Percentiles rank a stretch among this genome's conserved stretches.
Evolutionary conservation across 1,140 invertebrate species (phyloP).

Genomic region (Drosophila erecta): DNA sequence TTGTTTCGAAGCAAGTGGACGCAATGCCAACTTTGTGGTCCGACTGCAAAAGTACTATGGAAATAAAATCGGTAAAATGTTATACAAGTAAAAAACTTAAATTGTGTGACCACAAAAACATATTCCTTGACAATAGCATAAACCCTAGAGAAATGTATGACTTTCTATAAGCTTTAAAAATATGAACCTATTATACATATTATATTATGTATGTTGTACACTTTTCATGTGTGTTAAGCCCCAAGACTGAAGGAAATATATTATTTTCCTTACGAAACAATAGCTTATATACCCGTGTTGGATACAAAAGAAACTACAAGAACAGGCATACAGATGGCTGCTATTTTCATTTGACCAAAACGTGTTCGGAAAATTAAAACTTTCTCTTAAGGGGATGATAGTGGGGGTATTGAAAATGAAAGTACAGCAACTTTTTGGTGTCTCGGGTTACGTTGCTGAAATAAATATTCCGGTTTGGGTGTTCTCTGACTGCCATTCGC

Average conservation of each 20-base stretch:
- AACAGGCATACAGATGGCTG: slow-evolving; percentile 46
- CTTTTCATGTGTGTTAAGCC: too few relatives aligned
- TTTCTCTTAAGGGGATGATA: slow-evolving; percentile 20
- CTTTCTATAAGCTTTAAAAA: not conserved
- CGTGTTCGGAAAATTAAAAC: slow-evolving; percentile 80
- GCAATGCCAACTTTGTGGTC: too few relatives aligned
- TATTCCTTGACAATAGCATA: too few relatives aligned
- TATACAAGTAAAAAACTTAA: too few relatives aligned
- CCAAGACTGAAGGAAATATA: too few relatives aligned
- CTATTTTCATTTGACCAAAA: slow-evolving; percentile 76
- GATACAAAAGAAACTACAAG: slow-evolving; percentile 12
- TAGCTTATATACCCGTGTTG: not conserved
- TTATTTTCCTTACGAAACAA: too few relatives aligned
- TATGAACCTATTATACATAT: not conserved
- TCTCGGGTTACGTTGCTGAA: slow-evolving; percentile 56
- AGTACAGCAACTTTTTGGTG: slow-evolving; percentile 53
- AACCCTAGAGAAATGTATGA: not conserved
- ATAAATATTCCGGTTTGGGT: slow-evolving; percentile 37
- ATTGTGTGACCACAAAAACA: too few relatives aligned
- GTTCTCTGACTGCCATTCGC: slow-evolving; percentile 33
- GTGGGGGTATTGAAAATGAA: slow-evolving; percentile 58
- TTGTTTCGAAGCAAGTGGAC: slow-evolving; percentile 4
- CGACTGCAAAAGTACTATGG: not conserved
- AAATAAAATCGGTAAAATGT: not conserved
- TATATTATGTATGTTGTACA: too few relatives aligned